These are phyloP conservation scores for Dromius quadrimaculatus DNA, from an alignment of 2,888 invertebrate genomes.

Conservation along the genomic window DNA sequence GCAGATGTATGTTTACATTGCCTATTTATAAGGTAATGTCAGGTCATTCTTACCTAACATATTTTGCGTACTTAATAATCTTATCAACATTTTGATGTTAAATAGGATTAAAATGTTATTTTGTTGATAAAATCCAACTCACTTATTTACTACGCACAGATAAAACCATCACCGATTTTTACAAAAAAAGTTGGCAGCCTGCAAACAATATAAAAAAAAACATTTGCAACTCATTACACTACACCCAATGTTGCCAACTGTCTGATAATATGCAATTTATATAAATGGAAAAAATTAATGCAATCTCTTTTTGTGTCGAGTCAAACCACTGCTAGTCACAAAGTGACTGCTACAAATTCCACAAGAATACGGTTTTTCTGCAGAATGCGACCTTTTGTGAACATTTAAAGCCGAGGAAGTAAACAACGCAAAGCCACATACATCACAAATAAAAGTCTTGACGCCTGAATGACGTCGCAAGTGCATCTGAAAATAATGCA, in stretches of 20 bases:
- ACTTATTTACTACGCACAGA: slow-evolving; percentile 47
- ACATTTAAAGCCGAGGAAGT: slow-evolving; percentile 18
- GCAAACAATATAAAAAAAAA: slow-evolving; percentile 17
- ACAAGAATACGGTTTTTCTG: slow-evolving; percentile 20
- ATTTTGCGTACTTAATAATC: slow-evolving; percentile 18
- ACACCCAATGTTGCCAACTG: slow-evolving; percentile 8
- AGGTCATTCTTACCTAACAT: slow-evolving; percentile 45
- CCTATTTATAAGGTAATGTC: slow-evolving; percentile 21
- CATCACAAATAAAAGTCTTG: slow-evolving; percentile 29
- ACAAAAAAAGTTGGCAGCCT: slow-evolving; percentile 39
- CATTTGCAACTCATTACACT: slow-evolving; percentile 12
- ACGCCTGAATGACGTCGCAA: slow-evolving; percentile 32
- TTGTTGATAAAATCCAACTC: slow-evolving; percentile 26
- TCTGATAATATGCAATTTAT: background rate
- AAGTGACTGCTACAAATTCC: slow-evolving; percentile 17
- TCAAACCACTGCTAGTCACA: slow-evolving; percentile 13
- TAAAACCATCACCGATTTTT: slow-evolving; percentile 35
- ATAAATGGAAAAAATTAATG: slow-evolving; percentile 9
- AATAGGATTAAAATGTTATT: slow-evolving; percentile 30
- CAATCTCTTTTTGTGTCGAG: slow-evolving; percentile 16
- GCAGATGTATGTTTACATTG: slow-evolving; percentile 43
- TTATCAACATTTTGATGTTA: slow-evolving; percentile 46
- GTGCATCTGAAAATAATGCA: slow-evolving; percentile 39
- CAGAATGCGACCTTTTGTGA: slow-evolving; percentile 31
- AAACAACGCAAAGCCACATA: slow-evolving; percentile 29